Conservation (phyloP, 2,113 vertebrate species). For the Lasiurus borealis region DNA sequence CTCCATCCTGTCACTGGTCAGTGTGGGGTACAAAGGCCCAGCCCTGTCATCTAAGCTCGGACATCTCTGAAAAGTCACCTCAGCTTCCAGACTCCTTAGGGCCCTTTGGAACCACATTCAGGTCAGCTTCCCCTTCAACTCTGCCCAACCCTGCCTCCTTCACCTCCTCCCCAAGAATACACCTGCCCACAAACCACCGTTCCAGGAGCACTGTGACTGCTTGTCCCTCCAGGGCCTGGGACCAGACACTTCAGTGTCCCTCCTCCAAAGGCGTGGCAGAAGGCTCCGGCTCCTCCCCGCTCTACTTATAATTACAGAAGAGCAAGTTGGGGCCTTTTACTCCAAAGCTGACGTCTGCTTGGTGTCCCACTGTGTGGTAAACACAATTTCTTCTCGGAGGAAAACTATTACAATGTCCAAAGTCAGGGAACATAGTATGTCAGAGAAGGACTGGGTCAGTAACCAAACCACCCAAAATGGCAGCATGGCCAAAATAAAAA, state of each 20-base stretch:
- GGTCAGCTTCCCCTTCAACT: background rate
- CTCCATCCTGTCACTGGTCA: background rate
- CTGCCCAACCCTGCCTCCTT: background rate
- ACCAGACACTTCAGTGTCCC: background rate
- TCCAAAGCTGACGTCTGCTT: background rate
- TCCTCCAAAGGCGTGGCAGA: background rate
- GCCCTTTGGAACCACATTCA: background rate
- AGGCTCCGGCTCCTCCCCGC: background rate
- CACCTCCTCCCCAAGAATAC: background rate
- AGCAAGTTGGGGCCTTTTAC: background rate
- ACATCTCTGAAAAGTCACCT: background rate
- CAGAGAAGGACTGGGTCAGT: background rate
- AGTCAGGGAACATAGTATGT: background rate
- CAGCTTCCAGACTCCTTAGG: background rate
- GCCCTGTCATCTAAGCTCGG: background rate
- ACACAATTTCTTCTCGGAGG: background rate
- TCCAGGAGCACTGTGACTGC: background rate
- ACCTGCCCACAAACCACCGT: background rate
- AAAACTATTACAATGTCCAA: background rate
- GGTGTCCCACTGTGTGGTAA: background rate
- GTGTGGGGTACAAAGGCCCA: background rate
- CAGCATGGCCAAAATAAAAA: background rate
- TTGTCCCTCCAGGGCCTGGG: background rate
- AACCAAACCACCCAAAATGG: background rate
- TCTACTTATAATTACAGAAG: background rate